These are phyloP conservation scores for Drosophila falleni DNA, from an alignment of 2,888 invertebrate species.

Conservation along the genomic window DNA sequence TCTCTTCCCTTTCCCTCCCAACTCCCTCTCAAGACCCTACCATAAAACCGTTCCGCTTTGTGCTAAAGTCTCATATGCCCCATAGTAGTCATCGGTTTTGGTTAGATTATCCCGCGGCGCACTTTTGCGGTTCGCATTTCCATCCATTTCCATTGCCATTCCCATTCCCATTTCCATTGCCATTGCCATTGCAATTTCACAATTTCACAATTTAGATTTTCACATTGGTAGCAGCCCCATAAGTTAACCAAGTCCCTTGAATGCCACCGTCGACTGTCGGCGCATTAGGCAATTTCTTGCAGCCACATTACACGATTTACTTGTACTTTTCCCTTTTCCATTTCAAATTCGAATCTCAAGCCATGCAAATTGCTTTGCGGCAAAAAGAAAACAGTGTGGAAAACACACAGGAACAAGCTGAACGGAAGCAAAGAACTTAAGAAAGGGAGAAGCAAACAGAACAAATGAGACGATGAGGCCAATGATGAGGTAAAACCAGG, in stretches of 20 bases:
- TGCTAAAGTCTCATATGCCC: conserved; percentile 62
- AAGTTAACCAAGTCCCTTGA: conserved; percentile 36
- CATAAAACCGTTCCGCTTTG: conserved; percentile 8
- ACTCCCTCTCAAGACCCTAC: background rate
- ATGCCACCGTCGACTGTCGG: conserved; percentile 35
- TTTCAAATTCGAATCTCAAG: conserved; percentile 77
- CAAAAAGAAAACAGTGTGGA: conserved; percentile 18
- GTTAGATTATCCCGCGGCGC: conserved; percentile 72
- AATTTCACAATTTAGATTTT: conserved; percentile 16
- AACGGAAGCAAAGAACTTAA: background rate
- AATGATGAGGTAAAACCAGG: conserved; percentile 62
- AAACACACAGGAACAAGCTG: conserved; percentile 14
- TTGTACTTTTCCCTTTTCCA: conserved; percentile 55
- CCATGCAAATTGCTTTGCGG: conserved; percentile 76
- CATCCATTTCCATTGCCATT: conserved; percentile 9
- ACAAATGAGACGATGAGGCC: conserved; percentile 69
- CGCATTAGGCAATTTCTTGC: conserved; percentile 80
- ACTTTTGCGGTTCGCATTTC: conserved; percentile 63
- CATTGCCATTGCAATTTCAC: conserved; percentile 23
- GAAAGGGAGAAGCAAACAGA: conserved; percentile 29
- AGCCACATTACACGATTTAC: conserved; percentile 80
- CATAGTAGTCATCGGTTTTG: conserved; percentile 68
- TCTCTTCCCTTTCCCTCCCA: no score
- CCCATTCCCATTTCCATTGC: conserved; percentile 25
- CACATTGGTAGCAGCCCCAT: conserved; percentile 13